Percentiles rank a stretch among this genome's conserved stretches.
Evolutionary conservation across 92 coral and sea anemone genomes (phyloP).

Genomic region (Isaurus tuberculatus): DNA sequence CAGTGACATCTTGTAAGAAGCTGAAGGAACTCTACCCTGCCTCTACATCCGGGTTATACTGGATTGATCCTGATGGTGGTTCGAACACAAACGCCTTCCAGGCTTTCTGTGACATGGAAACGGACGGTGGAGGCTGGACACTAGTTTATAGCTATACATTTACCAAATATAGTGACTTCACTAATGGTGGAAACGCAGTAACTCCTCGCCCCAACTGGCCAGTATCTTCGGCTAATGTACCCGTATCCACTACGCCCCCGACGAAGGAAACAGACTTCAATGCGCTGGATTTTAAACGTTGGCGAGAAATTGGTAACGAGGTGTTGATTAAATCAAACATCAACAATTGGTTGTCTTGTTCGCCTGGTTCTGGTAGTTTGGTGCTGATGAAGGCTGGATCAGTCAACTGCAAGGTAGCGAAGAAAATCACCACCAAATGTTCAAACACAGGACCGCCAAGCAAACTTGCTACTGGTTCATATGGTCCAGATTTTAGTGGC

Average conservation of each 20-base stretch:
- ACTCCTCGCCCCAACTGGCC: slow-evolving; percentile 51
- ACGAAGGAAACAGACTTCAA: slow-evolving; percentile 17
- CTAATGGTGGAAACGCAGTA: slow-evolving; percentile 14
- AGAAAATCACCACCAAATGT: slow-evolving; percentile 30
- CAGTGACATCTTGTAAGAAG: slow-evolving; percentile 7
- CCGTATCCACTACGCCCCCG: slow-evolving; percentile 49
- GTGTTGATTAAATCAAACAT: slow-evolving; percentile 42
- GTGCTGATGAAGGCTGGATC: slow-evolving; percentile 29
- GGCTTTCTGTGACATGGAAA: slow-evolving; percentile 14
- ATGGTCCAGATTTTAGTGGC: not conserved
- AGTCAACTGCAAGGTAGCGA: slow-evolving; percentile 27
- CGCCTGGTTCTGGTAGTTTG: slow-evolving; percentile 41
- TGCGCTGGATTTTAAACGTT: slow-evolving; percentile 44
- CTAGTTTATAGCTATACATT: slow-evolving; percentile 8
- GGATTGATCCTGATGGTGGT: slow-evolving; percentile 12
- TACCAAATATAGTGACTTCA: not conserved
- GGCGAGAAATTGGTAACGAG: slow-evolving; percentile 46
- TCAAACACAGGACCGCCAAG: slow-evolving; percentile 1
- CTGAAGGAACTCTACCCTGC: not conserved
- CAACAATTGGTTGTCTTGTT: slow-evolving; percentile 49
- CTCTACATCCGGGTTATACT: slow-evolving; percentile 7
- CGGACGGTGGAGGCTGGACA: slow-evolving; percentile 18
- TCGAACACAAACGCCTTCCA: slow-evolving; percentile 2
- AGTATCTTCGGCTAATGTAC: slow-evolving; percentile 14
- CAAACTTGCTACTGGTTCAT: not conserved